These are phyloP conservation scores for Eupithecia centaureata DNA, from an alignment of 2,888 invertebrate species.

Conservation along the genomic window DNA sequence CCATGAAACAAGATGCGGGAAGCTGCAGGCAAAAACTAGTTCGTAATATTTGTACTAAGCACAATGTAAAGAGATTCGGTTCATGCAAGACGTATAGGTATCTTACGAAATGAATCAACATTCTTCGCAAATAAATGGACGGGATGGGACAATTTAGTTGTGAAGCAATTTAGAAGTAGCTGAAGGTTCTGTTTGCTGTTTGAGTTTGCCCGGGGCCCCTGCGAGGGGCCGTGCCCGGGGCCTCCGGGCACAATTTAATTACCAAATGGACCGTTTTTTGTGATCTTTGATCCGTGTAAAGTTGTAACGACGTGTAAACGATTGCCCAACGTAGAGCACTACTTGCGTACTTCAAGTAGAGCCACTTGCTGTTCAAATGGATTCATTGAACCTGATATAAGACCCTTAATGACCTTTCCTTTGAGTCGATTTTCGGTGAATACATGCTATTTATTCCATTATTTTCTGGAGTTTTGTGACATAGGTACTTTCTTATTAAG, in stretches of 20 bases:
- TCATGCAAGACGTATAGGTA: not conserved
- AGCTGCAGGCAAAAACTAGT: not conserved
- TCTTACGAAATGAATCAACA: not conserved
- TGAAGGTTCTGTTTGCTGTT: constrained; percentile 62
- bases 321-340: constrained; percentile 28
- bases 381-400: not conserved
- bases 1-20: not conserved
- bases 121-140: constrained; percentile 29
- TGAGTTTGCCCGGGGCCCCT: constrained; percentile 56
- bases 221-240: constrained; percentile 13
- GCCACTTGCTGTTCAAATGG: not conserved
- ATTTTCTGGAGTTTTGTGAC: not conserved
- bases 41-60: not conserved
- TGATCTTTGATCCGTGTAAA: constrained; percentile 66
- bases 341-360: not conserved
- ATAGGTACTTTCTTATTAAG: not conserved
- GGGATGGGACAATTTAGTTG: constrained; percentile 50
- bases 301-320: constrained; percentile 40
- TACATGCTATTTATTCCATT: not conserved
- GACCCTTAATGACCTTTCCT: no score
- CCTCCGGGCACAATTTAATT: constrained; percentile 73
- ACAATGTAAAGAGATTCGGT: not conserved
- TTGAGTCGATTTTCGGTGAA: not conserved
- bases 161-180: constrained; percentile 59
- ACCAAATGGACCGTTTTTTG: constrained; percentile 78